These are phyloP conservation scores for Leptinotarsa undecemlineata DNA, from an alignment of 1,140 invertebrate species.

Conservation along the genomic window DNA sequence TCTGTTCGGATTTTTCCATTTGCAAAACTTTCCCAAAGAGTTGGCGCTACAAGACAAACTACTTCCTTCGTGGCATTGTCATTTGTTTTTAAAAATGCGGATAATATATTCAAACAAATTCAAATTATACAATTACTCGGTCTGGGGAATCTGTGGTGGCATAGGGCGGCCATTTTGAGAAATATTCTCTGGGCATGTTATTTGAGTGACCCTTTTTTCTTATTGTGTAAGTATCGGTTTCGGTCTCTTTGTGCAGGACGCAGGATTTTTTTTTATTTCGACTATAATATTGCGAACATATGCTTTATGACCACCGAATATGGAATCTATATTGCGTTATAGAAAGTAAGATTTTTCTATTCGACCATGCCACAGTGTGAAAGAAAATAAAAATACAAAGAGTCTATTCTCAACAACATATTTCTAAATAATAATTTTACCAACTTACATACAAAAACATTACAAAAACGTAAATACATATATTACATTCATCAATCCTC, in stretches of 20 bases:
- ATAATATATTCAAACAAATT: constrained; percentile 9
- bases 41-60: neutral
- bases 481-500: too few species aligned
- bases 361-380: too few species aligned
- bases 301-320: neutral
- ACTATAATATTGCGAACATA: neutral
- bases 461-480: too few species aligned
- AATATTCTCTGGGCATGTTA: neutral
- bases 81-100: constrained; percentile 6
- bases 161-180: constrained; percentile 7
- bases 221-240: neutral
- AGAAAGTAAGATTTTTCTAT: neutral
- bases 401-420: too few species aligned
- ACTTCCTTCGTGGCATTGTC: neutral
- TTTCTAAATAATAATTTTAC: too few species aligned
- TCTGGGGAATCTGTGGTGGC: neutral
- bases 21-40: neutral
- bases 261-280: neutral
- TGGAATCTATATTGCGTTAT: neutral
- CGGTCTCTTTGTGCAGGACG: neutral
- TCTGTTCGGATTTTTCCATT: neutral
- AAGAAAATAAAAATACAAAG: too few species aligned
- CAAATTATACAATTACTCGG: constrained; percentile 8
- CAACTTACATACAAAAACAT: too few species aligned
- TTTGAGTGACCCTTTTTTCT: neutral